Base-by-base conservation (phyloP, 2,113 vertebrate species). In the Coregonus clupeaformis region DNA sequence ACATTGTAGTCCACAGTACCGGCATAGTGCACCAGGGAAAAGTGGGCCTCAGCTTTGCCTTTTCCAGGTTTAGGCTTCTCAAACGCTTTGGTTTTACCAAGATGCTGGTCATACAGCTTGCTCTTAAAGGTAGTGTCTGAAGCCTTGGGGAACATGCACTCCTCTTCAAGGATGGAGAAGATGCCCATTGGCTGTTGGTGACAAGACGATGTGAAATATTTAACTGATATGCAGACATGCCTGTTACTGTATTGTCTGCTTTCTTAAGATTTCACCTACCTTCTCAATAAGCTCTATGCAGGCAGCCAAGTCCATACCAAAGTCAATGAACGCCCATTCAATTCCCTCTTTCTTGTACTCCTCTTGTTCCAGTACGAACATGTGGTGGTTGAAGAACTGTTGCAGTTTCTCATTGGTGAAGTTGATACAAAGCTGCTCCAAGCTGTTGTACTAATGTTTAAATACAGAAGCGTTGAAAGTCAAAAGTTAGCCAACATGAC, bases 401-500 rank as follows among this genome's bases (percentile, higher is more conserved):
- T 96, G 95, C 92, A 96, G 92, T 91, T 96, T 96, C 82, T 96
- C 95, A 69, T 96, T 96, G 77, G 95, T 96, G 87, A 96, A 96
- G 80, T 96, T 96, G 86, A 96, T 96, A 82, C 95, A 96, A 7
- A 96, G 91, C 88, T 96, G 96, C 72, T 97, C 96, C 86, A 97
- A 83, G 82, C 94, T 97, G 89, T 96, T 96, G 20, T 78, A 97
- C 96, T 97, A 30, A 52, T 18, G 3, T 52, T 52, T 18, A 52
- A 52, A 52, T 52, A 5, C 16, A 52, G 49, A 52, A 16, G 14
- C 47, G 14, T 49, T 14, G 14, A 49, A 16, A 52, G 49, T 52
- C 16, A 52, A 52, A 9, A 42, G 16, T 52, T 52, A 52, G 3
- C 49, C 49, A 52, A 52, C 49, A 52, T 18, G 36, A 12, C 16